Percentiles rank a stretch among this genome's conserved stretches.
These are phyloP conservation scores for Clanis bilineata DNA, from an alignment of 2,888 invertebrate species.

Conservation along the genomic window DNA sequence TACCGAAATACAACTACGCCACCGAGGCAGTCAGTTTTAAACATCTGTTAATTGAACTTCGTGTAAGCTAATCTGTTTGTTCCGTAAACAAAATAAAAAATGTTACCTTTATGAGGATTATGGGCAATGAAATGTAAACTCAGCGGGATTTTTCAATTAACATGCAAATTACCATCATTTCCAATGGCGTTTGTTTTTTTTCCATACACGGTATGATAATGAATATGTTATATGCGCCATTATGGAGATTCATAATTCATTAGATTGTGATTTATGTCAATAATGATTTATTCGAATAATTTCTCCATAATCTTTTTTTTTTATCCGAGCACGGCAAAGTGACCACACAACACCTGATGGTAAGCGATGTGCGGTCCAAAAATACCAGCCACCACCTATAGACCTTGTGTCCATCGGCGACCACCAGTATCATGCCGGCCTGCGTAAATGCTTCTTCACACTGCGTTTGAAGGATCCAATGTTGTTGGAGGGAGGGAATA, in stretches of 20 bases:
- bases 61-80: conserved; percentile 14
- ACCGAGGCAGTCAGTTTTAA: too few species aligned
- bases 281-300: conserved; percentile 6
- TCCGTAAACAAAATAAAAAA: conserved; percentile 15
- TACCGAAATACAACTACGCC: too few species aligned
- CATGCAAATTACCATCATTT: conserved; percentile 41
- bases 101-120: conserved; percentile 30
- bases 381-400: too few species aligned
- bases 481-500: too few species aligned
- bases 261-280: not conserved
- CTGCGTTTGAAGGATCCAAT: too few species aligned
- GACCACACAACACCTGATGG: too few species aligned
- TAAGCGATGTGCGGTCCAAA: too few species aligned
- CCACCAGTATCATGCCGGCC: too few species aligned
- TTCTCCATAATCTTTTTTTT: not conserved
- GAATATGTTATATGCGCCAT: conserved; percentile 1
- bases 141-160: conserved; percentile 46
- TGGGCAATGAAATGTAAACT: conserved; percentile 33
- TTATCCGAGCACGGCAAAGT: too few species aligned
- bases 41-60: conserved; percentile 4
- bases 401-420: too few species aligned
- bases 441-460: too few species aligned
- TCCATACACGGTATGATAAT: conserved; percentile 4
- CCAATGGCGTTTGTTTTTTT: conserved; percentile 7
- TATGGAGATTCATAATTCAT: not conserved